These are phyloP conservation scores for Camponotus floridanus DNA, from an alignment of 1,140 invertebrate species.

Conservation along the genomic window DNA sequence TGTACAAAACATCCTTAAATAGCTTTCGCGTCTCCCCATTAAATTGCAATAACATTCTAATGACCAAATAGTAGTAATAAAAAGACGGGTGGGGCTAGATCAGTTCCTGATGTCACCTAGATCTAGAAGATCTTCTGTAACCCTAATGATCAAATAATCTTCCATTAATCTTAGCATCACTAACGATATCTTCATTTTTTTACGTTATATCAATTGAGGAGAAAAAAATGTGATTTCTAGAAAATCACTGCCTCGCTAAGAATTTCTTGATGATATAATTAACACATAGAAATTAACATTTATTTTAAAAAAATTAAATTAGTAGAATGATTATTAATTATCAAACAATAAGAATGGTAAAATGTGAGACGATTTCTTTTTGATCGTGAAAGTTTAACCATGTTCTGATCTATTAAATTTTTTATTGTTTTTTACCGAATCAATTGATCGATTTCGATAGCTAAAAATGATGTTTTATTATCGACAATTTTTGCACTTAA, in stretches of 20 bases:
- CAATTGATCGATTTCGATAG: constrained; percentile 48
- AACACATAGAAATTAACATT: constrained; percentile 5
- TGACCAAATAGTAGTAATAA: too few relatives aligned
- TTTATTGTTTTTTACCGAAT: constrained; percentile 51
- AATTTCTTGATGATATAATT: constrained; percentile 5
- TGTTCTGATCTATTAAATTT: not conserved
- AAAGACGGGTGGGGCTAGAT: too few relatives aligned
- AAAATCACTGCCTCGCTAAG: constrained; percentile 12
- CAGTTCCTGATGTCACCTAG: too few relatives aligned
- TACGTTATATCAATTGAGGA: not conserved
- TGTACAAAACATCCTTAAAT: too few relatives aligned
- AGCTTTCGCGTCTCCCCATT: constrained; percentile 48
- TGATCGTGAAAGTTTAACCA: constrained; percentile 62
- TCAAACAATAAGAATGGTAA: not conserved
- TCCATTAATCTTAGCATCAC: constrained; percentile 12
- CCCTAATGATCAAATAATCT: not conserved
- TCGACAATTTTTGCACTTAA: constrained; percentile 61
- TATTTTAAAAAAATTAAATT: too few relatives aligned
- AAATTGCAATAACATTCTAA: not conserved
- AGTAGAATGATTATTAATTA: constrained; percentile 21
- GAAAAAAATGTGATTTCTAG: constrained; percentile 64
- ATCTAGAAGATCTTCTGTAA: too few relatives aligned
- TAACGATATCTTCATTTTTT: not conserved
- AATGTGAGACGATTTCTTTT: not conserved
- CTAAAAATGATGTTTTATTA: constrained; percentile 56